Evolutionary conservation across 2,113 vertebrate genomes (phyloP).

Genomic region (Heteronetta atricapilla): DNA sequence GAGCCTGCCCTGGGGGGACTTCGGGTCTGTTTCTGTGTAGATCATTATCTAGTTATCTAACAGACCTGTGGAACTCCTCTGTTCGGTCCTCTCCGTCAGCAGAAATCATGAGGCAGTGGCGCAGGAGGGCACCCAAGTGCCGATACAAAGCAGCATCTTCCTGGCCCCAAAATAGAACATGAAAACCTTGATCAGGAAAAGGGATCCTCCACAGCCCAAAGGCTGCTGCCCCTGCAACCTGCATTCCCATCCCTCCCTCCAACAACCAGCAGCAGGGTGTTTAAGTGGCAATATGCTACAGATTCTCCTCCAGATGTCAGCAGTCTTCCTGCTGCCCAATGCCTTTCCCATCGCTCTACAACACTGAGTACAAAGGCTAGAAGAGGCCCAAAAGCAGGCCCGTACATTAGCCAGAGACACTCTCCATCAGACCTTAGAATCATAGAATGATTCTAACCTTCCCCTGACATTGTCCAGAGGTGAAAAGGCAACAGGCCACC

Average conservation of each 20-base stretch:
- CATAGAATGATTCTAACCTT: no score
- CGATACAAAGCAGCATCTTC: conserved; percentile 88
- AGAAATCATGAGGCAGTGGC: conserved; percentile 87
- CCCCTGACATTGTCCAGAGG: not conserved
- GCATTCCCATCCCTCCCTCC: not conserved
- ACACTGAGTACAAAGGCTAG: not conserved
- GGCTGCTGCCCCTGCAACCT: not conserved
- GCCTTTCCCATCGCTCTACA: not conserved
- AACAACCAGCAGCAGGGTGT: rapidly evolving
- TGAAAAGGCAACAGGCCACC: not conserved
- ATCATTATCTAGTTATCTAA: not conserved
- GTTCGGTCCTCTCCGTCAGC: conserved; percentile 88
- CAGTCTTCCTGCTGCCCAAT: not conserved
- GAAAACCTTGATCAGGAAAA: not conserved
- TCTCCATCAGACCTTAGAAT: not conserved
- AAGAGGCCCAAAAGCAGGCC: not conserved
- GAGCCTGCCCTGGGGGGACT: not conserved
- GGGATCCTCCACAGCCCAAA: not conserved
- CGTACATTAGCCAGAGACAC: not conserved
- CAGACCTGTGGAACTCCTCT: conserved; percentile 90
- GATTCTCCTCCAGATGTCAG: not conserved
- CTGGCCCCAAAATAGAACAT: conserved; percentile 68
- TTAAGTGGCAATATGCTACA: not conserved
- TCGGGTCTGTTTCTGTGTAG: not conserved
- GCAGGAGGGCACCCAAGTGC: conserved; percentile 87